phyloP scores from a whole-genome alignment of 2,888 invertebrate species.

The Lepidonotus clava region DNA sequence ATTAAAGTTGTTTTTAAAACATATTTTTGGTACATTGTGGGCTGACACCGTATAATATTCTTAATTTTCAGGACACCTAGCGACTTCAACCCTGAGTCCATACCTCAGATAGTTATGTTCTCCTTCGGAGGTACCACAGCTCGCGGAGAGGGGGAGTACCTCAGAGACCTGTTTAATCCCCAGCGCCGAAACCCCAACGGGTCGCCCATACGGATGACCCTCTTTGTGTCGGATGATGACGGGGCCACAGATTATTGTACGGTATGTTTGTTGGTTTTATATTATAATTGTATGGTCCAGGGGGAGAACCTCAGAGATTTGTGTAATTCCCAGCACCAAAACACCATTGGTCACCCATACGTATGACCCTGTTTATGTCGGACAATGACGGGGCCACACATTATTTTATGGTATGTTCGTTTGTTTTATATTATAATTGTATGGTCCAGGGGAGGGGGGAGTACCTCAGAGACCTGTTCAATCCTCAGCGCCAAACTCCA shows the following conservation, averaged over 20 bases:
- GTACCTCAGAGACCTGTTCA: neutral
- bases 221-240: conserved; percentile 37
- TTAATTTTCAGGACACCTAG: neutral
- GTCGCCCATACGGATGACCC: neutral
- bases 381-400: too few relatives aligned
- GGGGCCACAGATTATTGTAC: conserved; percentile 24
- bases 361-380: too few relatives aligned
- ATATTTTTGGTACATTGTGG: too few relatives aligned
- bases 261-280: neutral
- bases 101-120: conserved; percentile 33
- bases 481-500: neutral
- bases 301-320: too few relatives aligned
- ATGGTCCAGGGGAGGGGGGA: neutral
- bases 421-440: too few relatives aligned
- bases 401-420: neutral
- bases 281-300: too few relatives aligned
- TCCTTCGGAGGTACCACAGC: neutral
- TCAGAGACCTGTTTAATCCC: neutral
- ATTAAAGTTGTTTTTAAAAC: too few relatives aligned
- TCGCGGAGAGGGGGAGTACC: neutral
- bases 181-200: conserved; percentile 27
- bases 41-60: too few relatives aligned
- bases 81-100: neutral
- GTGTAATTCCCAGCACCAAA: too few relatives aligned
- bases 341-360: too few relatives aligned